Base-by-base conservation (phyloP, 2,797 vertebrate species). In the Sebastes melanostomus region DNA sequence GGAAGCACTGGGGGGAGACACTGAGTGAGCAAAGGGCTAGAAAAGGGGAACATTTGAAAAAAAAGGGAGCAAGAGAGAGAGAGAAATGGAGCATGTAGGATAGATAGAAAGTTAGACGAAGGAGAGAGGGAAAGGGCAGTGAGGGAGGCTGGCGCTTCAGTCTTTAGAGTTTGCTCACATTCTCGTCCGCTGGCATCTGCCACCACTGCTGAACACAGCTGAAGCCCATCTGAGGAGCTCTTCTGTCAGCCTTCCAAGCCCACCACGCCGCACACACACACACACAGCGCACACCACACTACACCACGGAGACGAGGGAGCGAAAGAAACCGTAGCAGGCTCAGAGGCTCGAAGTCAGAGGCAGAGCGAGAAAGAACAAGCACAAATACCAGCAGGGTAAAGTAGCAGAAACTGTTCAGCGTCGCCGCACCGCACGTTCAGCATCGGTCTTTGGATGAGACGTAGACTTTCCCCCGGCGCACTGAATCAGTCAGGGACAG, bases 201-300 rank as follows among this genome's bases (percentile, higher is more conserved):
- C 96, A 91, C 94, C 94, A 88, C 93, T 74, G 86, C 95, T 91
- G 95, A 94, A 91, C 89, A 90, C 96, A 90, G 95, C 94, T 90
- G 80, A 96, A 96, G 96, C 93, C 95, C 93, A 93, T 96, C 94
- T 95, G 96, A 96, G 95, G 92, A 95, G 93, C 92, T 92, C 91
- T 95, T 87, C 91, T 97, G 97, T 96, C 96, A 97, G 92, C 89
- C 92, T 91, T 97, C 97, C 96, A 97, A 95, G 88, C 85, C 81
- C 76, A 60, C 85, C 82, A 90, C 88, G 73, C 87, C 91, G 75
- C 88, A 16, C 84, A 85, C 68, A 82, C 78, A 82, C 84, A 61
- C 78, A 46, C 38, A 27, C 27, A 2, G 14, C 27, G 6, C 72
- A 58, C 76, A 56, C 72, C 63, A 66, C 71, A 66, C 65, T 46